Base-by-base conservation (phyloP, 1,140 invertebrate species). In the Danaus melanippus region DNA sequence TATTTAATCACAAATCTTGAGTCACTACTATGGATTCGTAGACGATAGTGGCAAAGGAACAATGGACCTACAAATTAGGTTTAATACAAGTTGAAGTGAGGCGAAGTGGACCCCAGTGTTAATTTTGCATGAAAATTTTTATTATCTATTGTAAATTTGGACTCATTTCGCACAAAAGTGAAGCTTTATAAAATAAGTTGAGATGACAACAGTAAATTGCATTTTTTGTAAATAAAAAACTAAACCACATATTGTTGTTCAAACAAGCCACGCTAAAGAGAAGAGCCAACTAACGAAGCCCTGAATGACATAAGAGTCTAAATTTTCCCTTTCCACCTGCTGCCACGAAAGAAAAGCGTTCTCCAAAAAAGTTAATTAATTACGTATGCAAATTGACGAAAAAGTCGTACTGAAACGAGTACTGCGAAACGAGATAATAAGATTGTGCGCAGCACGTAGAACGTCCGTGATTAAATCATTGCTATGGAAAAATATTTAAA, bases 331-430 rank as follows among this genome's bases (percentile, higher is more conserved):
- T 64, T 71, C 61, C 69, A 76, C 63, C 63, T 67, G 65, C 46
- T 65, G 64, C 60, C 60, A 66, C 73, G 67, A 73, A 70, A 71
- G 52, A 64, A 66, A 69, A 69, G 67, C 64, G 60, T 67, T 72
- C 57, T 63, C 50, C 40, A 43, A 60, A 66, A 76, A 79, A 79
- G 69, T 79, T 79, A 79, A 79, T 81, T 81, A 81, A 81, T 75
- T 81, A 79, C 68, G 74, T 76, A 81, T 76, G 78, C 72, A 79
- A 77, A 81, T 79, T 77, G 71, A 71, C 72, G 69, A 74, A 80
- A 80, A 76, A 73, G 67, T 74, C 69, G 62, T 67, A 66, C 55
- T 50, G 55, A 47, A 60, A 57, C 66, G 66, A 64, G 62, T 51
- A 53, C 54, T 53, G 50, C 53, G 53, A 55, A 62, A 58, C 52